Evolutionary conservation across 2,113 vertebrate species (phyloP).

Genomic region (Chlamydotis undulata): DNA sequence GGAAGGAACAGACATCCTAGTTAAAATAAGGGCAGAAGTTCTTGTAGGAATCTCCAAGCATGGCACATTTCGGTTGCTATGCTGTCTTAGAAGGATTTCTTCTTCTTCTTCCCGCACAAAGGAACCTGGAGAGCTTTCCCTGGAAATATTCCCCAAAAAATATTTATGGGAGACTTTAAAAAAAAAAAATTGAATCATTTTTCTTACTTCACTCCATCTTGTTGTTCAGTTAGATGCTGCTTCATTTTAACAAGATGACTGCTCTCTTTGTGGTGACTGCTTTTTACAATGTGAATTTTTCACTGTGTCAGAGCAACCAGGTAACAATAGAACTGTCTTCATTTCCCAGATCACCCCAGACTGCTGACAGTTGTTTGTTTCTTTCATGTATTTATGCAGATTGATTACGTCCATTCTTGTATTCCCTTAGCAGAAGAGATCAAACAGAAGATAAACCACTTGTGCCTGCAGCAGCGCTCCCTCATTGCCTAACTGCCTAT

Average conservation of each 20-base stretch:
- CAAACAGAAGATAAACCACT: conserved; percentile 29
- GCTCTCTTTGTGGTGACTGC: neutral
- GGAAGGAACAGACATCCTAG: neutral
- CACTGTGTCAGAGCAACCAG: neutral
- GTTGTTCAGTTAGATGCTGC: neutral
- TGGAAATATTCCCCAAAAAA: neutral
- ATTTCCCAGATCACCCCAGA: neutral
- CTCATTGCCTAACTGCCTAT: neutral
- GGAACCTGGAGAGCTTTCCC: neutral
- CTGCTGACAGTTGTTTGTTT: neutral
- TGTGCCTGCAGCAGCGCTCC: neutral
- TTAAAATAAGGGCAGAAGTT: neutral
- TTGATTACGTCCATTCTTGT: conserved; percentile 29
- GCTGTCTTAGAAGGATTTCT: neutral
- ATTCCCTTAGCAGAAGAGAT: conserved; percentile 27
- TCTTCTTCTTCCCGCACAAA: neutral
- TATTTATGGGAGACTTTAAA: neutral
- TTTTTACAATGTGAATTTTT: neutral
- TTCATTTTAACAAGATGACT: neutral
- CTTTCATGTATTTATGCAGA: neutral
- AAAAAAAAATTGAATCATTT: neutral
- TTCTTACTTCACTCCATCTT: neutral
- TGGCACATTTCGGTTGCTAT: neutral
- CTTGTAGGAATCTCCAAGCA: rapidly evolving
- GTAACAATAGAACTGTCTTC: neutral